Evolutionary conservation across 2,888 invertebrate species (phyloP).

Genomic region (Mimumesa dahlbomi): DNA sequence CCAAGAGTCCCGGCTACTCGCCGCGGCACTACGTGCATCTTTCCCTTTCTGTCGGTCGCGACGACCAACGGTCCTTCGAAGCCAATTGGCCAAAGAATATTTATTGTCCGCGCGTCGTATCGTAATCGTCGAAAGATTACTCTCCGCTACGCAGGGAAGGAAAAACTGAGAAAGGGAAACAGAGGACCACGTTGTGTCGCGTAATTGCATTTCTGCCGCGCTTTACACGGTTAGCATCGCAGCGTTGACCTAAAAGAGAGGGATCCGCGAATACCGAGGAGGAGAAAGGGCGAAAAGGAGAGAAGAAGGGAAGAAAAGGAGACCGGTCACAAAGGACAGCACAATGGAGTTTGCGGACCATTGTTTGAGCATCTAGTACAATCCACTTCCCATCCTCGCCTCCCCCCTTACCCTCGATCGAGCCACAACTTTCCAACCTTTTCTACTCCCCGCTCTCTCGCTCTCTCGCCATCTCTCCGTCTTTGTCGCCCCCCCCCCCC

Average conservation of each 20-base stretch:
- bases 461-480: not conserved
- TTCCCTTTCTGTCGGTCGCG: no score
- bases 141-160: no score
- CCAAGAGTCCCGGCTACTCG: no score
- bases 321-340: slow-evolving; percentile 42
- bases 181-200: slow-evolving; percentile 9
- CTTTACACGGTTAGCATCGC: slow-evolving; percentile 19
- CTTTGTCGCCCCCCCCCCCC: slow-evolving; percentile 11
- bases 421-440: slow-evolving; percentile 46
- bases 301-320: slow-evolving; percentile 9
- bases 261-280: slow-evolving; percentile 15
- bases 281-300: slow-evolving; percentile 15
- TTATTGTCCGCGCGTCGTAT: no score
- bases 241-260: slow-evolving; percentile 22
- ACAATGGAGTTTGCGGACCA: slow-evolving; percentile 55
- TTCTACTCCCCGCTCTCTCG: slow-evolving; percentile 20
- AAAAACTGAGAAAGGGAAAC: not conserved
- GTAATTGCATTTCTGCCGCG: slow-evolving; percentile 22
- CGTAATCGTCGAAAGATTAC: no score
- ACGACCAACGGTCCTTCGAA: not conserved
- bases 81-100: no score
- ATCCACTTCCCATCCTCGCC: slow-evolving; percentile 55
- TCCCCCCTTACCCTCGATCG: slow-evolving; percentile 42
- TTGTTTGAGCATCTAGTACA: slow-evolving; percentile 61
- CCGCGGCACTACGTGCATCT: no score